Percentiles rank a stretch among this genome's conserved stretches.
Evolutionary conservation across 2,797 vertebrate species (phyloP).

Genomic region (Anguilla pacifica): DNA sequence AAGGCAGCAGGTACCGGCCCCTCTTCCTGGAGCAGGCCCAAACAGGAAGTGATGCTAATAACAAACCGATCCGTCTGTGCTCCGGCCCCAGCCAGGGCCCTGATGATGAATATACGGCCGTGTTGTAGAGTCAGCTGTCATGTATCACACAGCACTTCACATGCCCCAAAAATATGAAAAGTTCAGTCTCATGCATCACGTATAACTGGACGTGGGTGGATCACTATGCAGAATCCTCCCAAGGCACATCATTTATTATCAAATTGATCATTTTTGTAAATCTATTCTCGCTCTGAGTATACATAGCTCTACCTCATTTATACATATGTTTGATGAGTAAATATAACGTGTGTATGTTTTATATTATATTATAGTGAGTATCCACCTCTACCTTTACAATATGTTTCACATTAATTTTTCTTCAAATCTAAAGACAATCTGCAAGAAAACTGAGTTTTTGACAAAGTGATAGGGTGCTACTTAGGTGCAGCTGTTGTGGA

Average conservation of each 20-base stretch:
- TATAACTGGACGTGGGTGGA: constrained; percentile 7
- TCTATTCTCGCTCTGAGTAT: background rate
- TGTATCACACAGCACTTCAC: constrained; percentile 47
- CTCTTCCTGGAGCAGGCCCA: constrained; percentile 39
- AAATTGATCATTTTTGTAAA: background rate
- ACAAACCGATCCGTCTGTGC: constrained; percentile 39
- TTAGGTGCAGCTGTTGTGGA: background rate
- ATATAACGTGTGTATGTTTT: too few species aligned
- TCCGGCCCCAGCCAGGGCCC: constrained; percentile 30
- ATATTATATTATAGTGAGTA: too few species aligned
- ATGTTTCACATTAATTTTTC: background rate
- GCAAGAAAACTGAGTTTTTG: background rate
- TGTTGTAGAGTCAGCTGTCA: background rate
- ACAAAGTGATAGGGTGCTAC: background rate
- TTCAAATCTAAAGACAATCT: background rate
- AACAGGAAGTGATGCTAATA: constrained; percentile 59
- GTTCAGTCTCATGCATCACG: constrained; percentile 42
- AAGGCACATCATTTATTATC: background rate
- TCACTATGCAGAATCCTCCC: background rate
- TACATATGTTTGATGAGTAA: background rate
- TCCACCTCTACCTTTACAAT: background rate
- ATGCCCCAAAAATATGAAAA: constrained; percentile 31
- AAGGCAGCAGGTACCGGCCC: constrained; percentile 50
- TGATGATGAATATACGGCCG: constrained; percentile 24
- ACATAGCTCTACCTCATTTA: background rate